Base-by-base conservation (phyloP, 2,113 vertebrate genomes). In the Xenopus laevis region DNA sequence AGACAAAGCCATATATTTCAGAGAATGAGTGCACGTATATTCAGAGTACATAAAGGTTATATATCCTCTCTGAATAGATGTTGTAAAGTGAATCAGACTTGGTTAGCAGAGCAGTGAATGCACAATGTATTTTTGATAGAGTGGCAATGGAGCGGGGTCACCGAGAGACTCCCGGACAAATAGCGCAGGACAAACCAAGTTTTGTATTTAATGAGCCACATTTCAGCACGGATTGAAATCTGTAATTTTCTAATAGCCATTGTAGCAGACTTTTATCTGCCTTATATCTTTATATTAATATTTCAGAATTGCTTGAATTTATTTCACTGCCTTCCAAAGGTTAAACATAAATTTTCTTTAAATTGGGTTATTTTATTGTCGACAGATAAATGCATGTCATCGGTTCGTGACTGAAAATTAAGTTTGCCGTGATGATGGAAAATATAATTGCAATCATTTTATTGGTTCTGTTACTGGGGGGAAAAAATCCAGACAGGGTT, bases 281-380 rank as follows among this genome's bases (percentile, higher is more conserved):
- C 4, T 13, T 27, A 46, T 47, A 13, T 78, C 21, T 4, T 63
- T 0, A 47, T 60, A 55, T 68, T 68, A 65, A 30, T 60, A 33
- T 68, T 68, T 52, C 61, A 17, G 5, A 69, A 23, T 62, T 74
- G 4, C 7, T 65, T 82, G 62, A 18, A 61, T 40, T 79, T 66
- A 79, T 77, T 78, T 77, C 79, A 6, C 79, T 20, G 7, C 5
- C 44, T 4, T 1, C 44, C 53, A 78, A 4, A 85, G 81, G 79
- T 83, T 83, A 81, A 81, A 80, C 78, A 80, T 79, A 77, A 78
- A 71, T 82, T 62, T 86, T 79, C n/a, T 63, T 65, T 86, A 83
- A 80, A 68, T 73, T 78, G 78, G 83, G 73, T 5, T 8, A 79
- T 76, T 85, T 86, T 83, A 79, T 80, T 82, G 86, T 79, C 81